Evolutionary conservation across 2,888 invertebrate species (phyloP).

Genomic region (Epinotia ramella): DNA sequence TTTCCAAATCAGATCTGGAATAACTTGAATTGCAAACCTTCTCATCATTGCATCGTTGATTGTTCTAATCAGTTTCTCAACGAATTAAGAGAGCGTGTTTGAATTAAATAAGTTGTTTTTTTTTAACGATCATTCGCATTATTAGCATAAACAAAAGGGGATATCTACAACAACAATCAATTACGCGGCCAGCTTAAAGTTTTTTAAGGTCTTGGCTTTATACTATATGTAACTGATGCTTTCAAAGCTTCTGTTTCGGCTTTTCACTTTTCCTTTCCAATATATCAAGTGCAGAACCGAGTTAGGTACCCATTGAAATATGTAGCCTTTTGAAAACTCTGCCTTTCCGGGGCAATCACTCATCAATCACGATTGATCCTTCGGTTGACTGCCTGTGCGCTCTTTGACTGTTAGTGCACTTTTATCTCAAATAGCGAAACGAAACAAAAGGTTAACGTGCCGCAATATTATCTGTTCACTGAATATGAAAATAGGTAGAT

Average conservation of each 20-base stretch:
- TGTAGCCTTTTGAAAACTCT: constrained; percentile 15
- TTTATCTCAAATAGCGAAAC: constrained; percentile 1
- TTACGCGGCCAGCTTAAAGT: too few species aligned
- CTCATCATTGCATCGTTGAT: constrained; percentile 46
- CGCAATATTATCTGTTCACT: not conserved
- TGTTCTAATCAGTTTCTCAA: not conserved
- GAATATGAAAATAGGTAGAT: too few species aligned
- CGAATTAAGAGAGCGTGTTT: not conserved
- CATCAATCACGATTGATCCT: constrained; percentile 29
- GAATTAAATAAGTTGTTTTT: not conserved
- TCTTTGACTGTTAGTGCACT: constrained; percentile 4
- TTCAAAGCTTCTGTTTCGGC: not conserved
- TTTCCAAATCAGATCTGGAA: constrained; percentile 14
- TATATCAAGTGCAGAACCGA: constrained; percentile 6
- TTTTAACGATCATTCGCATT: not conserved
- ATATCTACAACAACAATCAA: too few species aligned
- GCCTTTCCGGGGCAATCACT: constrained; percentile 22
- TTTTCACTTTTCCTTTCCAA: constrained; percentile 18
- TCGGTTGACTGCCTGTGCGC: not conserved
- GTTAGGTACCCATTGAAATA: constrained; percentile 6
- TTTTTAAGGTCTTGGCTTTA: too few species aligned
- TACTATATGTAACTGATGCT: not conserved
- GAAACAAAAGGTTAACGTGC: not conserved
- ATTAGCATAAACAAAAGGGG: not conserved
- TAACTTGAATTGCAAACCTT: constrained; percentile 40